These are phyloP conservation scores for Palythoa grandis DNA, from an alignment of 92 coral and sea anemone genomes.

Conservation along the genomic window DNA sequence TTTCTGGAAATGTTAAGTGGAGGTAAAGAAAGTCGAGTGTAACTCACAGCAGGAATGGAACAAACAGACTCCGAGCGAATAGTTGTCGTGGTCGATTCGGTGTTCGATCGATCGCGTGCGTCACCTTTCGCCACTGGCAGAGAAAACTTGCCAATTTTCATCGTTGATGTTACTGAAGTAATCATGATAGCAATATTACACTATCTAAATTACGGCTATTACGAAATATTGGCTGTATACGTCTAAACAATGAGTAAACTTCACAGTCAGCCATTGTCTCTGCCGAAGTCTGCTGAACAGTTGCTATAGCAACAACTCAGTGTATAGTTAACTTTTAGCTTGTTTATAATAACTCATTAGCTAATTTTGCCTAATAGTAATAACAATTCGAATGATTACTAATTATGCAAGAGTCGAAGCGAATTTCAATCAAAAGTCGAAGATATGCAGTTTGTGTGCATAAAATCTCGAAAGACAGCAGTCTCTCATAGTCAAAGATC, in stretches of 20 bases:
- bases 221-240: background rate
- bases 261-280: conserved; percentile 20
- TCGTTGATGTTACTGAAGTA: conserved; percentile 3
- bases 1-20: conserved; percentile 15
- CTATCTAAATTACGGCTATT: background rate
- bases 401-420: too few species aligned
- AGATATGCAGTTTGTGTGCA: too few species aligned
- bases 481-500: too few species aligned
- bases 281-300: background rate
- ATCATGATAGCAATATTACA: conserved; percentile 15
- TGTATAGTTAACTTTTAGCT: background rate
- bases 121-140: background rate
- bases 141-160: conserved; percentile 40
- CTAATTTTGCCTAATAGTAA: too few species aligned
- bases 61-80: conserved; percentile 29
- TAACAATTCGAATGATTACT: too few species aligned
- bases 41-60: conserved; percentile 18
- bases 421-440: too few species aligned
- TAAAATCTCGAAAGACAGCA: too few species aligned
- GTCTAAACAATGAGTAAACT: background rate
- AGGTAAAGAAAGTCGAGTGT: conserved; percentile 23
- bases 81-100: conserved; percentile 37
- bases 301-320: conserved; percentile 29
- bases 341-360: background rate
- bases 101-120: conserved; percentile 38